A percentile compares a stretch with the other conserved stretches of the same genome.
These are phyloP conservation scores for Tipula vernalis DNA, from an alignment of 2,888 invertebrate species.

Conservation along the genomic window DNA sequence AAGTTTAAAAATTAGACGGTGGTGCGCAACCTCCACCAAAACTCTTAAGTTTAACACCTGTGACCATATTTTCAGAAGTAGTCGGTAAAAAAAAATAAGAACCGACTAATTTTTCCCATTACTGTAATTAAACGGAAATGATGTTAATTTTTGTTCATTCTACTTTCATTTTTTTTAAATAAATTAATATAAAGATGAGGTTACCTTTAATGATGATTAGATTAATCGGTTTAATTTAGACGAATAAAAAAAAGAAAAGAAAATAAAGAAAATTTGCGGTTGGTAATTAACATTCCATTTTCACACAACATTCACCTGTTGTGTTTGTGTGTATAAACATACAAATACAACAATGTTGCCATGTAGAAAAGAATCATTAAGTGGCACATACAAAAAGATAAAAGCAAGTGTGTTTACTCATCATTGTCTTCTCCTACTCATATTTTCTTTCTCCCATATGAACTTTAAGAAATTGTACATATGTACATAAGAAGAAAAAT, in stretches of 20 bases:
- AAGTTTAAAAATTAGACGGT: background rate
- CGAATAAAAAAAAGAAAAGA: background rate
- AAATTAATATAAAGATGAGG: background rate
- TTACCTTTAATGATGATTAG: slow-evolving; percentile 4
- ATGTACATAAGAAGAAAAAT: background rate
- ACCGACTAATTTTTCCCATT: background rate
- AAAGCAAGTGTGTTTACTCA: background rate
- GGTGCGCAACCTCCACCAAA: background rate
- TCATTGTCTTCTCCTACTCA: background rate
- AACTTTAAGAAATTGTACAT: background rate
- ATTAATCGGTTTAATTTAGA: background rate
- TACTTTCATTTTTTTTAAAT: background rate
- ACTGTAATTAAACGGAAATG: slow-evolving; percentile 4
- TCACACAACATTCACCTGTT: background rate
- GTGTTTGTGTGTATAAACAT: background rate
- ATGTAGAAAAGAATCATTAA: background rate
- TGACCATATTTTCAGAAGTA: background rate
- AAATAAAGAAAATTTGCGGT: background rate
- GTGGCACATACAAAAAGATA: background rate
- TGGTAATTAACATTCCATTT: background rate
- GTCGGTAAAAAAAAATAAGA: background rate
- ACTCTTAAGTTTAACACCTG: background rate
- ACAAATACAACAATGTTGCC: background rate
- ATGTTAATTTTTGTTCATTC: background rate
- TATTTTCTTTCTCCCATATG: background rate